phyloP scores from a whole-genome alignment of 1,140 invertebrate species.

The Propsilocerus akamusi region DNA sequence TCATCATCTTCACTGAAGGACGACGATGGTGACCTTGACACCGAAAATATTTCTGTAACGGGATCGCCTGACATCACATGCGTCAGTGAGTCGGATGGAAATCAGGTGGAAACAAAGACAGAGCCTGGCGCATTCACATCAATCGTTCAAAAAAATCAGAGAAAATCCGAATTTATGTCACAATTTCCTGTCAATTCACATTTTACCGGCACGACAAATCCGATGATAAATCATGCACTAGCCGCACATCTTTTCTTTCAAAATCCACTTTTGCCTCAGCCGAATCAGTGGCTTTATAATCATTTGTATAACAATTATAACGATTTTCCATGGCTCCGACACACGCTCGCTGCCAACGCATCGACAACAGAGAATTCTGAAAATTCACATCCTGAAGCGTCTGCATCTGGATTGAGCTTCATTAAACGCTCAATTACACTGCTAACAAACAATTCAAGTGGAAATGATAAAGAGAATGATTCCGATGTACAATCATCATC shows the following conservation, averaged over 20 bases:
- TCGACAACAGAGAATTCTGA: neutral
- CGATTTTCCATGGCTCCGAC: slow-evolving; percentile 35
- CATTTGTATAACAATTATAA: slow-evolving; percentile 40
- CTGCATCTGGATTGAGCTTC: neutral
- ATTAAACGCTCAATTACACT: slow-evolving; percentile 13
- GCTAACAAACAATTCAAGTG: slow-evolving; percentile 19
- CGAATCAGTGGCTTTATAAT: slow-evolving; percentile 52
- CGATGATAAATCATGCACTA: slow-evolving; percentile 41
- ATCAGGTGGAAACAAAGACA: slow-evolving; percentile 5
- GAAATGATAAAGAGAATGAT: slow-evolving; percentile 17
- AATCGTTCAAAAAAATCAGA: slow-evolving; percentile 16
- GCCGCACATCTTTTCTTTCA: slow-evolving; percentile 50
- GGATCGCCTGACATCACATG: slow-evolving; percentile 27
- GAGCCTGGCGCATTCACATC: slow-evolving; percentile 19
- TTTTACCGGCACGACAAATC: slow-evolving; percentile 23
- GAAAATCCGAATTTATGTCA: slow-evolving; percentile 3
- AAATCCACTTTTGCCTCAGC: slow-evolving; percentile 44
- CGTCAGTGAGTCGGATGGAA: slow-evolving; percentile 9
- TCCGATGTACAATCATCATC: slow-evolving; percentile 10
- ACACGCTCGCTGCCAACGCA: slow-evolving; percentile 8
- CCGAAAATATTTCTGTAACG: slow-evolving; percentile 48
- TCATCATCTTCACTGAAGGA: slow-evolving; percentile 12
- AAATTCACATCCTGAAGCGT: slow-evolving; percentile 1
- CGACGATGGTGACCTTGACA: slow-evolving; percentile 25
- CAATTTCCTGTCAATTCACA: slow-evolving; percentile 1